These are phyloP conservation scores for Pristionchus mayeri DNA, from an alignment of 2,888 invertebrate genomes.

Conservation along the genomic window DNA sequence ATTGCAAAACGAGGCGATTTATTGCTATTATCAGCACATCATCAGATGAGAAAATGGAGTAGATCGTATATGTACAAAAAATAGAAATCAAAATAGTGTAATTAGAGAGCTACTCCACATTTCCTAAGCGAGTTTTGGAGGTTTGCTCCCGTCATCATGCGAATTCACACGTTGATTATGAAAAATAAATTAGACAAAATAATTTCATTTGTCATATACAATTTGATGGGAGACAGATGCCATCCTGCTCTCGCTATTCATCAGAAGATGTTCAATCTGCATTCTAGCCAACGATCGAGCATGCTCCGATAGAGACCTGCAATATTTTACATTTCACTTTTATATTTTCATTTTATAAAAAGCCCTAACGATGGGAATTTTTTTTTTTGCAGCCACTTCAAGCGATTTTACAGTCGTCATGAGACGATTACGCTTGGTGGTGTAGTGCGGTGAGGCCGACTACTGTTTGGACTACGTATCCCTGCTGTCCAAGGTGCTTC, in stretches of 20 bases:
- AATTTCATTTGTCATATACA: conserved; percentile 20
- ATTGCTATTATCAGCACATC: too few species aligned
- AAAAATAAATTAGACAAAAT: background rate
- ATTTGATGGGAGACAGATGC: background rate
- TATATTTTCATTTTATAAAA: background rate
- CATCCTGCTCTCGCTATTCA: background rate
- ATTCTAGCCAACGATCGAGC: conserved; percentile 62
- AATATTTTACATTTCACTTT: background rate
- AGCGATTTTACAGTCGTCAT: too few species aligned
- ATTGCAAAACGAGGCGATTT: too few species aligned
- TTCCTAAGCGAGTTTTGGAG: background rate
- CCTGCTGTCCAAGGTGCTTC: too few species aligned
- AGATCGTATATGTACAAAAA: too few species aligned
- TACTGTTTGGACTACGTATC: too few species aligned
- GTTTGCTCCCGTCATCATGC: background rate
- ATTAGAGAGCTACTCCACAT: background rate
- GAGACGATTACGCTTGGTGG: too few species aligned
- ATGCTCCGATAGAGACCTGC: conserved; percentile 60
- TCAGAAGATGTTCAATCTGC: conserved; percentile 63
- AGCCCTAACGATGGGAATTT: too few species aligned
- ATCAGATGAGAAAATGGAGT: too few species aligned
- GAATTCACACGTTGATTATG: too few species aligned
- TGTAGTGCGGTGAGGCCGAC: too few species aligned
- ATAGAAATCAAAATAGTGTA: background rate
- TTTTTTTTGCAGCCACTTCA: too few species aligned